phyloP scores from a whole-genome alignment of 1,140 invertebrate genomes.

The Penaeus japonicus region DNA sequence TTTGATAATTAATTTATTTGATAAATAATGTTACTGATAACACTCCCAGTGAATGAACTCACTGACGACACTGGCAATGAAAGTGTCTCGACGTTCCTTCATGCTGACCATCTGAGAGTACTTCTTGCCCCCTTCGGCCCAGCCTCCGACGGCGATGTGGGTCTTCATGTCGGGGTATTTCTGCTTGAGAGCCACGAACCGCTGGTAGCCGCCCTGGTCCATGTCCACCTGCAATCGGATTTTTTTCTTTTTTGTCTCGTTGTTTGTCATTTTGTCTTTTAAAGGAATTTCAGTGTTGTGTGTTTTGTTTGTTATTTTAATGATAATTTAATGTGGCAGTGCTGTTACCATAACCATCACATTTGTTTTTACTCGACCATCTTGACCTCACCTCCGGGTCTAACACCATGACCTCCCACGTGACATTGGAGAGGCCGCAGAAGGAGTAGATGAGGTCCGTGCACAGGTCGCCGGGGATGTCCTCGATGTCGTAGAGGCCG shows the following conservation, averaged over 20 bases:
- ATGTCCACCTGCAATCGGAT: not conserved
- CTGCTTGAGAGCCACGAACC: conserved; percentile 78
- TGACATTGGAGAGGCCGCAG: conserved; percentile 63
- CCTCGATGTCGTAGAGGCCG: conserved; percentile 63
- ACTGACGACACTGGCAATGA: conserved; percentile 60
- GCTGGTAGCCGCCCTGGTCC: conserved; percentile 73
- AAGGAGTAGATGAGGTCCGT: conserved; percentile 66
- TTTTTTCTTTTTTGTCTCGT: not conserved
- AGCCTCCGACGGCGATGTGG: conserved; percentile 66
- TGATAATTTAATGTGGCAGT: not conserved
- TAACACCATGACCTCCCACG: conserved; percentile 62
- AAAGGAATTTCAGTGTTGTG: not conserved
- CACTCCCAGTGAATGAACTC: not conserved
- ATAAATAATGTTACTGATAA: conserved; percentile 42
- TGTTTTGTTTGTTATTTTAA: not conserved
- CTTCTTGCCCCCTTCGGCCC: conserved; percentile 64
- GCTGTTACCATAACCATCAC: not conserved
- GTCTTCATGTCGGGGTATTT: conserved; percentile 80
- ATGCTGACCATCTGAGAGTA: conserved; percentile 71
- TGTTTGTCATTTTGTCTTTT: not conserved
- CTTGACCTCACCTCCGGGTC: conserved; percentile 61
- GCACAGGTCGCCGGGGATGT: conserved; percentile 63
- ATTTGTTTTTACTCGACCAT: not conserved
- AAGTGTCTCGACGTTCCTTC: conserved; percentile 60
- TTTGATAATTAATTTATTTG: not conserved